Base-by-base conservation (phyloP, 2,113 vertebrate genomes). In the Perca fluviatilis region DNA sequence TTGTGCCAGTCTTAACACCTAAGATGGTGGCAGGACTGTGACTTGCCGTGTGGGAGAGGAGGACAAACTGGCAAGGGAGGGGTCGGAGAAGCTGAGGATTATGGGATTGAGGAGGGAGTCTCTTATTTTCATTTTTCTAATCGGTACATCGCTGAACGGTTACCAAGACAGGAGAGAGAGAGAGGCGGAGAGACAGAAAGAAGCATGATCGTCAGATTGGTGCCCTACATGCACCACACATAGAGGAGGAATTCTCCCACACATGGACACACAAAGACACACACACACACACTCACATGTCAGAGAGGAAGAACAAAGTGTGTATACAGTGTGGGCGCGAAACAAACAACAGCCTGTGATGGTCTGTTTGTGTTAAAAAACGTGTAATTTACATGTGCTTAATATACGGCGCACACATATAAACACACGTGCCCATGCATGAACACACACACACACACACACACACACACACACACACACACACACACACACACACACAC, bases 11-110 rank as follows among this genome's bases (percentile, higher is more conserved):
- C 93, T 85, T 81, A 86, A 80, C 89, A 93, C 91, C 93, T 95
- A 95, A 95, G 92, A 95, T 95, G 94, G 94, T 94, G 94, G 94
- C 93, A 93, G 91, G 86, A 90, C 91, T 93, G 92, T 92, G 92
- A 93, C 92, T 95, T 85, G 90, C 87, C 58, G 85, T 90, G 86
- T 79, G 88, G 86, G 86, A 92, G 91, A 93, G 79, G 88, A 89
- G 87, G 91, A 92, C 86, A 92, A 85, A 86, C 91, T 91, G 89
- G 89, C 80, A 88, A 66, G 94, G 93, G 91, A 90, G 92, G 93
- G 91, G 90, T 88, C 63, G 81, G 87, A 73, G 91, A 83, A 84
- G 85, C 86, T 77, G 79, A 92, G 90, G 89, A 93, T 93, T 88
- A 90, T 93, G 92, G 93, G 93, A 92, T 91, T 85, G 91, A 90